phyloP scores from a whole-genome alignment of 2,888 invertebrate genomes.

The Omphaloscelis lunosa region DNA sequence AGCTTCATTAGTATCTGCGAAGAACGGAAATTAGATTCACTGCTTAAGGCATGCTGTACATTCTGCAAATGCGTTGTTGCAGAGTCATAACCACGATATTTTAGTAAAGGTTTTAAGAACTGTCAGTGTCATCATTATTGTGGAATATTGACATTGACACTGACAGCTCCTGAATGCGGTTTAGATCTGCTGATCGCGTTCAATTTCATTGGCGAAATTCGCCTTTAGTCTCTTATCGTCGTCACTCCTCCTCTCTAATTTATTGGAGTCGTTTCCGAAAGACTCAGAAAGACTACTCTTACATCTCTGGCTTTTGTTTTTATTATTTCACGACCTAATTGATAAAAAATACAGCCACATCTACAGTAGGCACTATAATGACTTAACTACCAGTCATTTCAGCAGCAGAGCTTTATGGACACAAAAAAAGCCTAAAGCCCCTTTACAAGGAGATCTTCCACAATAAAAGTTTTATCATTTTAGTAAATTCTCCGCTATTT shows the following conservation, averaged over 20 bases:
- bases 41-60: not conserved
- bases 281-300: not conserved
- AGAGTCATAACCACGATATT: no score
- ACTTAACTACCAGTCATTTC: not conserved
- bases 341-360: not conserved
- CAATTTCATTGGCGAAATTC: not conserved
- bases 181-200: not conserved
- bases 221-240: not conserved
- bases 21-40: not conserved
- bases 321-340: not conserved
- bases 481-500: slow-evolving; percentile 25
- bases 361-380: not conserved
- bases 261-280: not conserved
- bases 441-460: not conserved
- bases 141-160: not conserved
- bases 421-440: not conserved
- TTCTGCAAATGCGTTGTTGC: not conserved
- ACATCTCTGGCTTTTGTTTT: not conserved
- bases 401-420: not conserved
- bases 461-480: not conserved
- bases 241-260: not conserved
- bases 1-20: not conserved
- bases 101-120: not conserved
- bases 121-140: not conserved
- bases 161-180: not conserved